Base-by-base conservation (phyloP, 2,888 invertebrate genomes). In the Caenorhabditis afra region DNA sequence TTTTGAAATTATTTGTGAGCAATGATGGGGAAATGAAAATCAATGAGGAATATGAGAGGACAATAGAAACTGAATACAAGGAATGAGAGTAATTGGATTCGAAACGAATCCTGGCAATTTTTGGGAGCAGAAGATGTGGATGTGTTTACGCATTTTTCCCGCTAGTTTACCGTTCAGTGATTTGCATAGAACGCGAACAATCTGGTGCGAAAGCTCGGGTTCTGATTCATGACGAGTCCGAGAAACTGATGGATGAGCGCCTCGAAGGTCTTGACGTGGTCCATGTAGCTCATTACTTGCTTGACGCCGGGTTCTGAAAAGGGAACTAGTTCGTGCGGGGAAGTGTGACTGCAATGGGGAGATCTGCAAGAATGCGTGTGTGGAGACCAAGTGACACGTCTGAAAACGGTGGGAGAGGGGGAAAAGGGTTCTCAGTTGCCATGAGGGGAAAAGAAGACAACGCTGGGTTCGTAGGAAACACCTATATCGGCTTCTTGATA, bases 401-500 rank as follows among this genome's bases (percentile, higher is more conserved):
- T 29, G 29, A 35, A 29, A 14, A 35, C n/a, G n/a, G 29, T 37
- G 57, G n/a, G n/a, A 57, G 18, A 18, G 11, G 11, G 16, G n/a
- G 2, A 8, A 57, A 22, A 29, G 14, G 44, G 29, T 29, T 53
- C 41, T 29, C 22, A 23, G 29, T 16, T 1, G 39, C 14, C 14
- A 29, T 55, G 37, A 39, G 35, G 3, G 14, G 22, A 7, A 16
- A 18, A 16, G 18, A 20, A 14, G 44, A 44, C 45, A 35, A 62
- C 29, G 29, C 29, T 29, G 29, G 29, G 7, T 29, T 29, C 29
- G 29, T 5, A 29, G 29, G 29, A 29, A 7, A 29, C 29, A 79
- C 79, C 79, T 73, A 79, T 79, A 49, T 73, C 79, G 52, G 14
- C 37, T 18, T 79, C 79, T 3, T 45, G 35, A 47, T 79, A 79